Conservation (phyloP, 2,797 vertebrate species). For the Anabacerthia variegaticeps region DNA sequence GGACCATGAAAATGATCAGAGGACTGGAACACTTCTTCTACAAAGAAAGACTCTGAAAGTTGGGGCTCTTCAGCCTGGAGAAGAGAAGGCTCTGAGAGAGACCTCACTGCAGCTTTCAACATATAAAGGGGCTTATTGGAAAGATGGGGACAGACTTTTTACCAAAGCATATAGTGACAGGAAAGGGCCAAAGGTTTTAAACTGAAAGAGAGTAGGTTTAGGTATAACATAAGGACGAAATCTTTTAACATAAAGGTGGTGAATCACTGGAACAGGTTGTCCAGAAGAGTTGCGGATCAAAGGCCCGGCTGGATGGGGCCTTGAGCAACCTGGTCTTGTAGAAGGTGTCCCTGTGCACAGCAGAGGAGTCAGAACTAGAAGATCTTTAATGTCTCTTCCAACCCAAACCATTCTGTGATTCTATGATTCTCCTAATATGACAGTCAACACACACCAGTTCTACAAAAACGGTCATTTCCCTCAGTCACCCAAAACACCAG, state of each 20-base stretch:
- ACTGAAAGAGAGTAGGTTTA: not conserved
- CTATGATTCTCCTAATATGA: not conserved
- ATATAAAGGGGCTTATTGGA: not conserved
- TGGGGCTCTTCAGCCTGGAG: not conserved
- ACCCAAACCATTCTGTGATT: not conserved
- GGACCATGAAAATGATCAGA: not conserved
- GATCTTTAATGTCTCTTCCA: not conserved
- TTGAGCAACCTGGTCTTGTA: not conserved
- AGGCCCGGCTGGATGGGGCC: not conserved
- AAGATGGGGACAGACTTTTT: not conserved
- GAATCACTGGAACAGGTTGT: not conserved
- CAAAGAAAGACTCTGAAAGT: not conserved
- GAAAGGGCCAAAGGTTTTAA: not conserved
- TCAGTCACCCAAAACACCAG: not conserved
- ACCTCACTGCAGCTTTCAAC: not conserved
- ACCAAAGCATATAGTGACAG: not conserved
- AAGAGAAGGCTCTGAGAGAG: not conserved
- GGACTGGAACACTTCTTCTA: not conserved
- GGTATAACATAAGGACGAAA: not conserved
- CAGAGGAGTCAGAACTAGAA: accelerated
- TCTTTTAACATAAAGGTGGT: not conserved
- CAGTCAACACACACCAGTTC: not conserved
- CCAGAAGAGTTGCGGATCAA: not conserved
- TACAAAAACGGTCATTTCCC: not conserved
- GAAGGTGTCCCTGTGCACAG: not conserved